Percentiles rank a stretch among this genome's conserved stretches.
These are phyloP conservation scores for Chrysocyon brachyurus DNA, from an alignment of 2,797 vertebrate species.

Conservation along the genomic window DNA sequence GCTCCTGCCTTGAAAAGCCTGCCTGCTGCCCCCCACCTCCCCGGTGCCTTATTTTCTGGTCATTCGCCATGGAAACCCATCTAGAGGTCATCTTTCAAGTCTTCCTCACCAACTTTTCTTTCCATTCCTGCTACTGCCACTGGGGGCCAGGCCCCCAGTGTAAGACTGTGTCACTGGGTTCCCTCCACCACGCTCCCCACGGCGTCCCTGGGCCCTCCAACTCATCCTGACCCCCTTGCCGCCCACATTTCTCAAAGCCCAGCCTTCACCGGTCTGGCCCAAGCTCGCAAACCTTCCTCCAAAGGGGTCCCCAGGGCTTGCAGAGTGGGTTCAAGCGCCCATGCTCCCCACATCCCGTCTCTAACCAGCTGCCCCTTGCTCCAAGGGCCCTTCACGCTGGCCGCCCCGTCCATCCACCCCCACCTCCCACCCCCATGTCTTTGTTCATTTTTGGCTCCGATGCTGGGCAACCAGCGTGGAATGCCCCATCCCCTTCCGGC, in stretches of 20 bases:
- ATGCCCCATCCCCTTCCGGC: slow-evolving; percentile 83
- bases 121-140: not conserved
- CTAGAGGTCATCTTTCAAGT: slow-evolving; percentile 29
- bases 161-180: not conserved
- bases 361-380: not conserved
- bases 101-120: not conserved
- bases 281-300: slow-evolving; percentile 28
- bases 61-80: slow-evolving; percentile 61
- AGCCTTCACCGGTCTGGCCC: not conserved
- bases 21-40: not conserved
- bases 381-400: not conserved
- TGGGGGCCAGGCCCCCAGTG: not conserved
- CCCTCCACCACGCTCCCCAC: not conserved
- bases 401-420: not conserved
- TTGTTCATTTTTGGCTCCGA: slow-evolving; percentile 78
- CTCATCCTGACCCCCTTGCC: not conserved
- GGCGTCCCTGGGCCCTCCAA: not conserved
- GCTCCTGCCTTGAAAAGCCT: not conserved
- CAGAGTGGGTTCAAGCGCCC: not conserved
- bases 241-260: not conserved
- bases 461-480: slow-evolving; percentile 77
- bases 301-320: not conserved
- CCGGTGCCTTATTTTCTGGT: slow-evolving; percentile 27
- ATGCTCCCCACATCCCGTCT: not conserved
- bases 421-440: slow-evolving; percentile 5